These are phyloP conservation scores for Premnoplex brunnescens DNA, from an alignment of 2,797 vertebrate genomes.

Conservation along the genomic window DNA sequence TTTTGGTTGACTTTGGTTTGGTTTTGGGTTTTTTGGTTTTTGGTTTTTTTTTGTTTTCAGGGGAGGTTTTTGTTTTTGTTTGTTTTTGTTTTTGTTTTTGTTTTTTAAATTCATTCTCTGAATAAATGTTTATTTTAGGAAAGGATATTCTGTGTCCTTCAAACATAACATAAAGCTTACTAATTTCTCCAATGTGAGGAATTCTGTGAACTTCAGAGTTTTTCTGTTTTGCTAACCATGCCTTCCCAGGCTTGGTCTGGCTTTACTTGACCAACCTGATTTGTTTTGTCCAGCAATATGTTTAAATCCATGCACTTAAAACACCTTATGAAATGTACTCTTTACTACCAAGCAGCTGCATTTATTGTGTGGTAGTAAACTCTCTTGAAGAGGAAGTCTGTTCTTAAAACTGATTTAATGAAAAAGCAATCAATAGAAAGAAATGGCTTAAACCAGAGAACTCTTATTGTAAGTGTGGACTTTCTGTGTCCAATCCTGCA, in stretches of 20 bases:
- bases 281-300: neutral
- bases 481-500: neutral
- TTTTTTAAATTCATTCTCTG: neutral
- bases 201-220: neutral
- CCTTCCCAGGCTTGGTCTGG: neutral
- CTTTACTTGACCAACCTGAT: neutral
- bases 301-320: neutral
- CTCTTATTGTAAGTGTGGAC: neutral
- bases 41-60: too few species aligned
- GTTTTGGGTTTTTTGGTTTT: too few species aligned
- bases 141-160: neutral
- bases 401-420: neutral
- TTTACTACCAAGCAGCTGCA: neutral
- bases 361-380: neutral
- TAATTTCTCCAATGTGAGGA: neutral
- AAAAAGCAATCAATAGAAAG: neutral
- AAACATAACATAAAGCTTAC: neutral
- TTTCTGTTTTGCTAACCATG: neutral
- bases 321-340: neutral
- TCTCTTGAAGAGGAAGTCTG: neutral
- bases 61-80: too few species aligned
- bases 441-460: neutral
- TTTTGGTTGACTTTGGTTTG: too few species aligned
- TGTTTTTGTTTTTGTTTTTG: neutral
- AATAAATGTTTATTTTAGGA: neutral